Evolutionary conservation across 2,797 vertebrate genomes (phyloP).

Genomic region (Megaceryle alcyon): DNA sequence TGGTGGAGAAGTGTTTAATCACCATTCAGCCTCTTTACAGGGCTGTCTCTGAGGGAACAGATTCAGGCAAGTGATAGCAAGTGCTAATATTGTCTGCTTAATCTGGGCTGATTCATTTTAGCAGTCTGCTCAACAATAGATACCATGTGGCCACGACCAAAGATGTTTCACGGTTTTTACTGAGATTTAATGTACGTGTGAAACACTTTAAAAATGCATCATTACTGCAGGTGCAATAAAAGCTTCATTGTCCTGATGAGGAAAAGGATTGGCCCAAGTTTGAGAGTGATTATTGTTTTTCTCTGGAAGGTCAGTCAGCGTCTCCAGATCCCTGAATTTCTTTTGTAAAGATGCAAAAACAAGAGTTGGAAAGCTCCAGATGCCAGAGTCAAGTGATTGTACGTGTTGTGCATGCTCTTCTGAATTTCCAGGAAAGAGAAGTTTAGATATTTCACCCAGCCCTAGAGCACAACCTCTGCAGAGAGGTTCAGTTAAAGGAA

Average conservation of each 20-base stretch:
- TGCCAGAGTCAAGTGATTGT: not conserved
- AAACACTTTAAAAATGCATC: not conserved
- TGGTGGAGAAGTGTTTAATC: conserved; percentile 20
- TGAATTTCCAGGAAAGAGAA: not conserved
- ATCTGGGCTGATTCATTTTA: conserved; percentile 32
- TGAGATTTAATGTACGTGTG: not conserved
- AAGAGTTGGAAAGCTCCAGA: not conserved
- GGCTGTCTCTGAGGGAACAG: conserved; percentile 15
- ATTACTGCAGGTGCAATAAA: not conserved
- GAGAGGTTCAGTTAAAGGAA: not conserved
- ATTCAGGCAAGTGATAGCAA: not conserved
- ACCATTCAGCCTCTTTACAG: not conserved
- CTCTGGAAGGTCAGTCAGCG: not conserved
- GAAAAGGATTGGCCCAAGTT: not conserved
- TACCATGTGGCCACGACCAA: not conserved
- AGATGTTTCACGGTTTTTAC: not conserved
- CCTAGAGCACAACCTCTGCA: not conserved
- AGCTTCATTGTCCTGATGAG: not conserved
- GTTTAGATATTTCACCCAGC: not conserved
- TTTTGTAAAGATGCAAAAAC: not conserved
- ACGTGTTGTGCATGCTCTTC: not conserved
- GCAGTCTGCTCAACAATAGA: conserved; percentile 17
- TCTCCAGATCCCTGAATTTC: not conserved
- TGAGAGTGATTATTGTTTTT: not conserved
- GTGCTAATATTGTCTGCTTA: conserved; percentile 48